Evolutionary conservation across 2,113 vertebrate genomes (phyloP), one percentile per base, ranked within the genome.

Genomic region (Nycticebus coucang): DNA sequence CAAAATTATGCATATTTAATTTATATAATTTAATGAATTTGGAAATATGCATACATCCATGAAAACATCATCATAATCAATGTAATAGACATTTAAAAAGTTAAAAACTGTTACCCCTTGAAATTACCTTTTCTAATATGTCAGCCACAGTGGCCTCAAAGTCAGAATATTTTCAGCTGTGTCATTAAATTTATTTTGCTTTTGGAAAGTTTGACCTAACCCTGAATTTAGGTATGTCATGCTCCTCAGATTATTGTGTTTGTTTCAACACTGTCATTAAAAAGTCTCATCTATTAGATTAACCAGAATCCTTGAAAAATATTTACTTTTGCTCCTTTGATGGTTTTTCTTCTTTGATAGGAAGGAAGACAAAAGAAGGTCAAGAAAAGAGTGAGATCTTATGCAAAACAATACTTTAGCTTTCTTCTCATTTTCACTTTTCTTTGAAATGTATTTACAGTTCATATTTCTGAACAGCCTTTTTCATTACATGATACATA

Each of bases 401-500:
- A 33, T 75, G 69, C 4, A 68, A 80, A 95, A 84, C 3, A 87
- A 85, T 55, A 37, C 21, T 60, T 92, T 91, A 94, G 18, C 62
- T 87, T 77, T 45, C 50, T 68, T 1, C 22, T 86, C 69, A 87
- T 95, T 97, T 95, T 55, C 50, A 87, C 80, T 96, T 94, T 90
- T 74, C 84, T 95, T 45, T 71, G 64, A 86, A 66, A 86, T 91
- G 8, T 95, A 94, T 95, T 96, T 93, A 95, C 33, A 91, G 41
- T 96, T 94, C 89, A 35, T 93, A 72, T 94, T 95, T 96, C 74
- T 89, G 45, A 74, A 96, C 95, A 89, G 53, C 5, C 74, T 91
- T 96, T 95, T 96, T 96, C 41, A 97, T 97, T 93, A 89, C 79
- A 71, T 91, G 57, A 96, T 83, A 10, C 91, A 95, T 96, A 97